Base-by-base conservation (phyloP, 2,113 vertebrate genomes). In the Telmatochromis sp. region DNA sequence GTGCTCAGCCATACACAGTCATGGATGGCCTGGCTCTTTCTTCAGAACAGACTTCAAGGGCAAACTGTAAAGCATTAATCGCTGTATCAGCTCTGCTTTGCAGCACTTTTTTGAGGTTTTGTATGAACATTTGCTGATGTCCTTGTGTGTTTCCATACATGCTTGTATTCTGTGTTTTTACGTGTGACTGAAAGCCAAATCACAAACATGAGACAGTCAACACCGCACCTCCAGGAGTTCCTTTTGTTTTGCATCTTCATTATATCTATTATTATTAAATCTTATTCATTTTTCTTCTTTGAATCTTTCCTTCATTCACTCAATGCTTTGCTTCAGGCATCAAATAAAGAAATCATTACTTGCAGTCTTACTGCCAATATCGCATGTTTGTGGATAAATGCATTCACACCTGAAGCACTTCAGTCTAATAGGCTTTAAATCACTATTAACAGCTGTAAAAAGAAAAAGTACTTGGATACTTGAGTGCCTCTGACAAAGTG, bases 21-120 rank as follows among this genome's bases (percentile, higher is more conserved):
- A 91, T 49, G 83, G 87, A 82, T 87, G 83, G 78, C 82, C 53
- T 35, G 78, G 45, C 63, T 91, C 54, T 81, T 87, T 91, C 85
- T 90, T 65, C 53, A 68, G 33, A 81, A 82, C 19, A 85, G 65
- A 89, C 88, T 93, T 93, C 91, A 94, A 94, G 90, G 93, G 87
- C 90, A 87, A 89, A 88, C 83, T 81, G 63, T 82, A 73, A 81
- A 68, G 87, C 60, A 49, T 21, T 47, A 55, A 85, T 37, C 7
- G 42, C 85, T 85, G 53, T 28, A 89, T 87, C 88, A 81, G 88
- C 88, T 85, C 81, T 45, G 85, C 79, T 73, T 40, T 75, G 75
- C 11, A 40, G 68, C 73, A 9, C 65, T 28, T 57, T 53, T 90
- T 78, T 33, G 58, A 63, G 81, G 81, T 42, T 58, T 70, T 28